Conservation (phyloP, 2,888 invertebrate species). For the Pomacea canaliculata region DNA sequence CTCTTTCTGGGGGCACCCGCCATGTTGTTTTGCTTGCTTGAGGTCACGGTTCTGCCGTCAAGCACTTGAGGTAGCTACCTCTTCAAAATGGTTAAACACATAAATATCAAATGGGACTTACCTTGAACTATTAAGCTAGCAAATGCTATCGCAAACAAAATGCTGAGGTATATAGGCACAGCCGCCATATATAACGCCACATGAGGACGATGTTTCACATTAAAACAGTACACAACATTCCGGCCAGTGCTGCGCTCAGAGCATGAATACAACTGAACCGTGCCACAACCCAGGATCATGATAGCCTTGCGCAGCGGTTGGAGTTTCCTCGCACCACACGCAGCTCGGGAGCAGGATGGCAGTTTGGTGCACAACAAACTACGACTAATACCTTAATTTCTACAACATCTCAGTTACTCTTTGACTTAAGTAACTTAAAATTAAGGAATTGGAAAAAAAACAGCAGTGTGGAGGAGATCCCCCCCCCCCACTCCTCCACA, state of each 20-base stretch:
- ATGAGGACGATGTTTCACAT: conserved; percentile 37
- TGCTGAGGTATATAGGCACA: conserved; percentile 38
- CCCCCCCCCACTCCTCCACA: not conserved
- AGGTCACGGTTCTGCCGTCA: conserved; percentile 33
- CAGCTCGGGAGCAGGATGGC: conserved; percentile 1
- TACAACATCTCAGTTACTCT: not conserved
- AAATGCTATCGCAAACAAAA: conserved; percentile 39
- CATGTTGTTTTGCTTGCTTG: conserved; percentile 40
- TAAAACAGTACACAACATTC: conserved; percentile 31
- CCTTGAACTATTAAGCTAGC: conserved; percentile 31
- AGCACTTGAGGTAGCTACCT: conserved; percentile 25
- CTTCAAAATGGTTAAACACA: conserved; percentile 26
- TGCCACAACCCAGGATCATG: conserved; percentile 25
- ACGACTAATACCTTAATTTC: conserved; percentile 1
- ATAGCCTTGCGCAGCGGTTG: conserved; percentile 25
- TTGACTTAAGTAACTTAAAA: no score
- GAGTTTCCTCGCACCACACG: conserved; percentile 15
- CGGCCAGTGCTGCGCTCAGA: conserved; percentile 31
- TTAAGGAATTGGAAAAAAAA: conserved; percentile 3
- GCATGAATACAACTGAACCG: conserved; percentile 35
- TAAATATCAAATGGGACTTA: conserved; percentile 24
- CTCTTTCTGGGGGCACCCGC: conserved; percentile 36
- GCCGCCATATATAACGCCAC: conserved; percentile 41
- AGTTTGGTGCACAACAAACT: conserved; percentile 2
- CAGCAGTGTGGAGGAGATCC: conserved; percentile 12